Evolutionary conservation across 1,140 invertebrate species (phyloP), one percentile per base, ranked within the genome.

Genomic region (Drosophila leontia): DNA sequence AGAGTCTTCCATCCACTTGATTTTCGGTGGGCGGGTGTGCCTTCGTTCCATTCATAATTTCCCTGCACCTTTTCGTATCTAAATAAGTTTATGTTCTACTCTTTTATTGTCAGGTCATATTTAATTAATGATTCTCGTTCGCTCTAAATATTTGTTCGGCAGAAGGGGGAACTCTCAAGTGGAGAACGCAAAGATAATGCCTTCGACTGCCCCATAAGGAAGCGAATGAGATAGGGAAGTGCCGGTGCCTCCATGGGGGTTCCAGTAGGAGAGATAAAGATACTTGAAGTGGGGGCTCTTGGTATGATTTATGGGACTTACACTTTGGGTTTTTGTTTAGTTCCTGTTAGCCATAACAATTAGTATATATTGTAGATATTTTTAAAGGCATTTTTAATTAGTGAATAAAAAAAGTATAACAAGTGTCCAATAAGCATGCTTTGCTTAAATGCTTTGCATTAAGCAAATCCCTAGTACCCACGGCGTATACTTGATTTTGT

Each of bases 21-120:
- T 29, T 70, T 45, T n/a, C 9, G 11, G 8, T 32, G 19, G 42
- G 67, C n/a, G 41, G n/a, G 45, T 23, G 39, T 7, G 8, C 7
- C 17, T n/a, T n/a, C 3, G 45, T 8, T 67, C 55, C 68, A 74
- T 74, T 74, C 70, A 74, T 72, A 60, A 72, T 17, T 70, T 50
- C 12, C n/a, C 32, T 26, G 12, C 23, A 11, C 26, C 6, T n/a
- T 34, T 2, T 29, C 37, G 39, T 51, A 23, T 51, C 67, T 39
- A 19, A 71, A 39, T 42, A 35, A 48, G 13, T 50, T 59, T 60
- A 23, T 47, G 32, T 44, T 71, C 34, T 32, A 61, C 12, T 82
- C 60, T 74, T 82, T 87, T 87, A 87, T 80, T 87, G 83, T 87
- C 83, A 83, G 53, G 82, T 82, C 65, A 71, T 87, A 78, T 87